Base-by-base conservation (phyloP, 2,113 vertebrate genomes). In the Dendropsophus ebraccatus region DNA sequence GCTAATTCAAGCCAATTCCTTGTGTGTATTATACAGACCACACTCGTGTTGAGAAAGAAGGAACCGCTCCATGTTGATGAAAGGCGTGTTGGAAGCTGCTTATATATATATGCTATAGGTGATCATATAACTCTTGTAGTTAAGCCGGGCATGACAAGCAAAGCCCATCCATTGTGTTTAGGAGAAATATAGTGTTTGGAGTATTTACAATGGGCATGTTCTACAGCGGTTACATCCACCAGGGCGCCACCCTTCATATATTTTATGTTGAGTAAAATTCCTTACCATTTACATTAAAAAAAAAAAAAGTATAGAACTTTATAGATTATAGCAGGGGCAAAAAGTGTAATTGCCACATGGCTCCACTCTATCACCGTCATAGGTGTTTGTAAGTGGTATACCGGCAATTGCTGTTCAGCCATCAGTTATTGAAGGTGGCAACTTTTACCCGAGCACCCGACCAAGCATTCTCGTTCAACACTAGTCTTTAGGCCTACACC, bases 1-100 rank as follows among this genome's bases (percentile, higher is more conserved):
- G 41, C 84, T 86, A 73, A 72, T 86, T 86, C 65, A 69, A 80
- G 84, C 76, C 84, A 80, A 86, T 69, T 72, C 84, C 35, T 81
- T 54, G 67, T 86, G 76, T 77, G 74, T 72, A 49, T 80, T 70
- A 23, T 56, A 58, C 65, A 60, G 76, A 86, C 84, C 76, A 81
- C 76, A 81, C 84, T 80, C 50, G 45, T 69, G 21, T 78, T 16
- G 23, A 50, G 65, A 62, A 81, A 58, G 76, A 79, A 76, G 45
- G 74, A 85, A 77, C 49, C 37, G 21, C 56, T 50, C 32, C 56
- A 37, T 85, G 62, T 32, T 69, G 74, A 85, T 79, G 60, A 85
- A 79, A 85, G 83, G 74, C 52, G 58, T 47, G 50, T 32, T 35
- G 82, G 25, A 84, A 77, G 76, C 28, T 67, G 73, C 74, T 69